Conservation (phyloP, 2,113 vertebrate species). For the Entosphenus tridentatus region DNA sequence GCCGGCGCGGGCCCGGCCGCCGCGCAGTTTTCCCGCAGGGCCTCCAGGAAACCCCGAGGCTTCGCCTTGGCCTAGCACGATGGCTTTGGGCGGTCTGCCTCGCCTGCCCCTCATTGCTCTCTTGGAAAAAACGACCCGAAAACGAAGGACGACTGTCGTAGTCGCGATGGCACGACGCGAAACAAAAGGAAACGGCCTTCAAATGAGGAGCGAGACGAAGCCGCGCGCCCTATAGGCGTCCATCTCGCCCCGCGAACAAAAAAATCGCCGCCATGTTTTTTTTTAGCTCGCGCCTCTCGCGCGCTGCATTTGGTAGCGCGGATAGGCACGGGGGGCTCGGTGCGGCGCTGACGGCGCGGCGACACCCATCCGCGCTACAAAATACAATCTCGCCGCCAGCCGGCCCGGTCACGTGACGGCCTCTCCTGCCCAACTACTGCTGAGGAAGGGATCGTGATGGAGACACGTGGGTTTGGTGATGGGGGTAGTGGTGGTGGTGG, state of each 20-base stretch:
- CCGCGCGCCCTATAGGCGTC: background rate
- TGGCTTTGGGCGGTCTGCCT: slow-evolving; percentile 3
- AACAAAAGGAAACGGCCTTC: background rate
- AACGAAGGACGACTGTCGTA: background rate
- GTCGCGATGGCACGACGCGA: background rate
- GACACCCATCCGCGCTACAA: too few relatives aligned
- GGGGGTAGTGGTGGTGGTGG: too few relatives aligned
- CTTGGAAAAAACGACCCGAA: background rate
- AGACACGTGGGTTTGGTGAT: too few relatives aligned
- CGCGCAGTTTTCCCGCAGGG: too few relatives aligned
- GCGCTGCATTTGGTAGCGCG: too few relatives aligned
- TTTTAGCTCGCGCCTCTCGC: too few relatives aligned
- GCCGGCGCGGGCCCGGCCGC: background rate
- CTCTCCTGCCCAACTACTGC: too few relatives aligned
- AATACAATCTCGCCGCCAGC: too few relatives aligned
- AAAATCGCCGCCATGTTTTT: background rate
- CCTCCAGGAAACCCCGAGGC: background rate
- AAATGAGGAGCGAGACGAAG: background rate
- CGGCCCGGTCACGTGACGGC: too few relatives aligned
- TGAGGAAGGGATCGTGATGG: too few relatives aligned
- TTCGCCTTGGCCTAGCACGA: slow-evolving; percentile 2
- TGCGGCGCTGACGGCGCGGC: too few relatives aligned
- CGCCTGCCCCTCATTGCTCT: slow-evolving; percentile 5
- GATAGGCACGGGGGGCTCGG: too few relatives aligned
- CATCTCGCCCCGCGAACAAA: background rate